Conservation (phyloP, 2,797 vertebrate genomes). For the Anas georgica region DNA sequence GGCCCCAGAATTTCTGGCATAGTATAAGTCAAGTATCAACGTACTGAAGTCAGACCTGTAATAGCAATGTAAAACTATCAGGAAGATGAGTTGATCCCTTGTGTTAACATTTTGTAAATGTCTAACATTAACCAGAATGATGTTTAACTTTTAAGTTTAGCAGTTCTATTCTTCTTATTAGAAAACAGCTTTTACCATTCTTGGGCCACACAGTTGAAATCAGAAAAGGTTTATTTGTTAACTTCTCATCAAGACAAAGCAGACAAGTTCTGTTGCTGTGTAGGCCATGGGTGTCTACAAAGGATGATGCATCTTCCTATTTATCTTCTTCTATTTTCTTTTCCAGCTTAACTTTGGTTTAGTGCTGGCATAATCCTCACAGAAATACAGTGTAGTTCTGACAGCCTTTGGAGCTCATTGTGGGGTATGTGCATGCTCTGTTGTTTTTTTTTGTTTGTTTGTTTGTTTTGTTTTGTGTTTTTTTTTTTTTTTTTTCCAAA, state of each 20-base stretch:
- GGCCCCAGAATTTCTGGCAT: neutral
- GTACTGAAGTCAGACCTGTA: neutral
- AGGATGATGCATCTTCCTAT: neutral
- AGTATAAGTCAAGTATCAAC: neutral
- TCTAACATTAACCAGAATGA: neutral
- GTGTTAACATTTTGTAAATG: neutral
- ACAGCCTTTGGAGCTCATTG: neutral
- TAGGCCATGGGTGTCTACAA: neutral
- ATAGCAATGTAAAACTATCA: neutral
- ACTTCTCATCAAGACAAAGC: neutral
- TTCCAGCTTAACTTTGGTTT: neutral
- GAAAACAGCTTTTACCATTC: neutral
- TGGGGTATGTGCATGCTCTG: neutral
- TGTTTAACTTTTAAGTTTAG: fast-evolving
- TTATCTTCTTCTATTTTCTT: neutral
- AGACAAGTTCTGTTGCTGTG: neutral
- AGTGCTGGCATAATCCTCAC: neutral
- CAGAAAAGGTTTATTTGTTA: neutral
- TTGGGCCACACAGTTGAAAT: neutral
- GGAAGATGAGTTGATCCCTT: neutral
- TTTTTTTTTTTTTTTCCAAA: neutral
- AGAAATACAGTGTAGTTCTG: fast-evolving
- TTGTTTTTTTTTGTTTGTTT: neutral
- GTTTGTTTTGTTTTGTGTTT: neutral
- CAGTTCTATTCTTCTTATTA: neutral